A percentile compares a stretch with the other conserved stretches of the same genome.
Conservation (phyloP, 2,113 vertebrate genomes). For the Perca fluviatilis region DNA sequence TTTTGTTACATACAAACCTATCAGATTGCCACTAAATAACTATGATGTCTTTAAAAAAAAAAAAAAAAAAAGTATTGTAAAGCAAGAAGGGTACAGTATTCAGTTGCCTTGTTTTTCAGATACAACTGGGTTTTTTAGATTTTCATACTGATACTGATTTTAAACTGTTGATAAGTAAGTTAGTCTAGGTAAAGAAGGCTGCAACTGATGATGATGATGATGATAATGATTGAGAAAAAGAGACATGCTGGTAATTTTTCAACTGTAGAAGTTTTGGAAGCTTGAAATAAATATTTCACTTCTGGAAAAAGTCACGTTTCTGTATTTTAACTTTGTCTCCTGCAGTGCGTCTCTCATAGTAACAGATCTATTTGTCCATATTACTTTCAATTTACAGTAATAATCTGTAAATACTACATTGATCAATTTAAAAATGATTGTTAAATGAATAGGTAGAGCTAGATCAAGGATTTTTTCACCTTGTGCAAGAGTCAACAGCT, state of each 20-base stretch:
- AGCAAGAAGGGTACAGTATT: constrained; percentile 53
- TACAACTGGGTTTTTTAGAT: constrained; percentile 53
- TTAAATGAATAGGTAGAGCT: not conserved
- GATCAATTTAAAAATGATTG: too few species aligned
- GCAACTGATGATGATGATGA: not conserved
- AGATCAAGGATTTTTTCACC: not conserved
- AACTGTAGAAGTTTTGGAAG: constrained; percentile 60
- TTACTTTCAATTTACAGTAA: not conserved
- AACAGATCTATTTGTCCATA: not conserved
- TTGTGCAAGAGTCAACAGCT: not conserved
- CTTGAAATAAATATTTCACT: constrained; percentile 77
- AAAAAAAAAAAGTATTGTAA: constrained; percentile 53
- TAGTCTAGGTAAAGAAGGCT: constrained; percentile 31
- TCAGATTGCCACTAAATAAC: constrained; percentile 34
- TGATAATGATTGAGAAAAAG: not conserved
- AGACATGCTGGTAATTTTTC: constrained; percentile 33
- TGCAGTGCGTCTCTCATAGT: not conserved
- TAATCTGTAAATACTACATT: not conserved
- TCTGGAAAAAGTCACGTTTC: constrained; percentile 21
- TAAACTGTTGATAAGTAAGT: constrained; percentile 56
- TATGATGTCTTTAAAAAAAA: constrained; percentile 41
- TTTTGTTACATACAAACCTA: constrained; percentile 25
- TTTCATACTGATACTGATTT: constrained; percentile 74
- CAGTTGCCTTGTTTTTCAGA: constrained; percentile 52
- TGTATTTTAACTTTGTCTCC: not conserved